Base-by-base conservation (phyloP, 2,888 invertebrate species). In the Heteropelma amictum region DNA sequence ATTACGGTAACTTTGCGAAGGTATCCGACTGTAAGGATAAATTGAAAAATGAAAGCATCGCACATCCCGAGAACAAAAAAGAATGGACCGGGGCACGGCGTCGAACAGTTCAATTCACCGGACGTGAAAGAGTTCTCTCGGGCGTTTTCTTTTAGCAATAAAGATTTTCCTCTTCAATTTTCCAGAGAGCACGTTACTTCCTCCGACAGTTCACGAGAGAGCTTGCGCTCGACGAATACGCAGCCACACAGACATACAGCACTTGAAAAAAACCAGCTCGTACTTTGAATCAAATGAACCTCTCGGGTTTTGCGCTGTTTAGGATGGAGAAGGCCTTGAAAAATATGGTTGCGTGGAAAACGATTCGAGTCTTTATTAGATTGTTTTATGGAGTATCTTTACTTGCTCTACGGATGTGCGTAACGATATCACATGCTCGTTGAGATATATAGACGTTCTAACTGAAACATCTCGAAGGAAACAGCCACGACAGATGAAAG, bases 151-250 rank as follows among this genome's bases (percentile, higher is more conserved):
- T 12, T 49, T 63, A 49, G 49, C 14, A 51, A 26, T 61, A 49
- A 40, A 61, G 75, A 75, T 71, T 67, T 75, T 71, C 67, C 71
- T 75, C 67, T 75, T 71, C 67, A 75, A 71, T 71, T 75, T 75
- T 56, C 71, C 75, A 12, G 61, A 56, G 60, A 64, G 38, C 26
- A 30, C 70, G 70, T 75, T 75, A 70, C 60, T 54, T 70, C 58
- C 54, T 49, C 47, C 40, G 53, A 19, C 63, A 28, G 28, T 51
- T 65, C 42, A 28, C 35, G 19, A 23, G 49, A 17, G 54, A 65
- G n/a, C 65, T 75, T 54, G 61, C 61, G 53, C 63, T 54, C 60
- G 10, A 47, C 17, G 60, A 74, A 64, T 38, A 70, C 28, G 21
- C 23, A 38, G 28, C 26, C 47, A 47, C 56, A 49, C 21, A 30